These are phyloP conservation scores for Vulpes vulpes DNA, from an alignment of 2,113 vertebrate species.

Conservation along the genomic window DNA sequence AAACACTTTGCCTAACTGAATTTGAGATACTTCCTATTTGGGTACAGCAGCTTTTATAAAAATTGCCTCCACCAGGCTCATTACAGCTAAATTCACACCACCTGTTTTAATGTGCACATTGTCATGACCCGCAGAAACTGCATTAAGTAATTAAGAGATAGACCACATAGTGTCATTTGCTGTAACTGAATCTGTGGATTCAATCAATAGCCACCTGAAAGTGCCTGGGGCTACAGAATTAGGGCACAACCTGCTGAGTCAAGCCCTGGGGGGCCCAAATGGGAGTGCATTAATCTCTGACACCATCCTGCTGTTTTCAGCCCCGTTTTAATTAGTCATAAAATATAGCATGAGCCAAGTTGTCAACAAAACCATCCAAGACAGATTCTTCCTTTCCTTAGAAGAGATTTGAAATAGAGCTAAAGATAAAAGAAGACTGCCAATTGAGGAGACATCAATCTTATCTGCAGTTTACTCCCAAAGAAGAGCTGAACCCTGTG, in stretches of 20 bases:
- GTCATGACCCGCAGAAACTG: slow-evolving; percentile 70
- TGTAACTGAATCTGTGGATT: slow-evolving; percentile 75
- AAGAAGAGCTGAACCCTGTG: slow-evolving; percentile 67
- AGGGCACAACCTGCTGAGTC: background rate
- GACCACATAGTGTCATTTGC: slow-evolving; percentile 69
- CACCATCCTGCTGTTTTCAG: slow-evolving; percentile 41
- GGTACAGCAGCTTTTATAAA: slow-evolving; percentile 77
- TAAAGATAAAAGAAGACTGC: slow-evolving; percentile 32
- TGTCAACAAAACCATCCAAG: slow-evolving; percentile 59
- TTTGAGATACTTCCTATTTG: slow-evolving; percentile 14
- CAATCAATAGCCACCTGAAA: slow-evolving; percentile 78
- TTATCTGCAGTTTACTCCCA: slow-evolving; percentile 45
- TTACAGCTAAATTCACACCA: slow-evolving; percentile 69
- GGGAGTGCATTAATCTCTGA: slow-evolving; percentile 58
- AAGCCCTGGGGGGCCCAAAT: background rate
- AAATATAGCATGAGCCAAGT: slow-evolving; percentile 39
- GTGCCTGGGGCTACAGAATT: slow-evolving; percentile 4
- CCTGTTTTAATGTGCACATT: slow-evolving; percentile 79
- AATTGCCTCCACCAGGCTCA: slow-evolving; percentile 74
- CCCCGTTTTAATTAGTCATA: slow-evolving; percentile 63
- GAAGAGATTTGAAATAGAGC: slow-evolving; percentile 64
- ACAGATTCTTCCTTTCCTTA: slow-evolving; percentile 70
- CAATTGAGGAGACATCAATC: slow-evolving; percentile 67
- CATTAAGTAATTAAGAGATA: slow-evolving; percentile 84
- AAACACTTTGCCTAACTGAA: slow-evolving; percentile 75